Base-by-base conservation (phyloP, 2,797 vertebrate species). In the Spondyliosoma cantharus region DNA sequence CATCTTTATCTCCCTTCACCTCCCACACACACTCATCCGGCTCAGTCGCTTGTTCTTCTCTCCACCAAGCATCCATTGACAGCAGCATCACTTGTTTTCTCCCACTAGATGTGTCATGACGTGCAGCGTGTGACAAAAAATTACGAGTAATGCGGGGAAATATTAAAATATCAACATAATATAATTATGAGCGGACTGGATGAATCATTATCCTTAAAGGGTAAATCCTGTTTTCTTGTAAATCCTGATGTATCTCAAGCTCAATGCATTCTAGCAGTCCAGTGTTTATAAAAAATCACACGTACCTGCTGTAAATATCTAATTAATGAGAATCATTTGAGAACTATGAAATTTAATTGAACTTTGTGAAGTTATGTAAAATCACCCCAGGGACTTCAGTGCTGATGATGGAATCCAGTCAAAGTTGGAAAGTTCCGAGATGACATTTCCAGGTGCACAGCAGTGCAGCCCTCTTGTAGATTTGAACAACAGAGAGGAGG, bases 1-100 rank as follows among this genome's bases (percentile, higher is more conserved):
- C 58, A 45, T 71, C 77, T 85, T 90, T 74, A 58, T 71, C 72
- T 66, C 50, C 70, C 72, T 77, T 53, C 54, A 11, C 64, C 63
- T 68, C 72, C 56, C 72, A 53, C 81, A 46, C 64, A 60, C 73
- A 4, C 72, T 54, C 78, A 32, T 25, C 46, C 57, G 17, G 20
- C 71, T 59, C 69, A 54, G 72, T 62, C 24, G 74, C 78, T 86
- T 56, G 13, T 76, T 68, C 62, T 60, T 32, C 48, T 29, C 12
- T 24, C 7, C 5, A 74, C 48, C 66, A n/a, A 69, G 66, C 48
- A 4, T 72, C 80, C 81, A 74, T 77, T 89, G 78, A 79, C 71
- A 74, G 64, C 32, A 57, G 29, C 78, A 66, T 63, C 52, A 5
- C 43, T 72, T 43, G 19, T 66, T 77, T 37, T 71, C 24, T 76